Evolutionary conservation across 2,888 invertebrate genomes (phyloP), one percentile per base, ranked within the genome.

Genomic region (Sarcophaga variegata): DNA sequence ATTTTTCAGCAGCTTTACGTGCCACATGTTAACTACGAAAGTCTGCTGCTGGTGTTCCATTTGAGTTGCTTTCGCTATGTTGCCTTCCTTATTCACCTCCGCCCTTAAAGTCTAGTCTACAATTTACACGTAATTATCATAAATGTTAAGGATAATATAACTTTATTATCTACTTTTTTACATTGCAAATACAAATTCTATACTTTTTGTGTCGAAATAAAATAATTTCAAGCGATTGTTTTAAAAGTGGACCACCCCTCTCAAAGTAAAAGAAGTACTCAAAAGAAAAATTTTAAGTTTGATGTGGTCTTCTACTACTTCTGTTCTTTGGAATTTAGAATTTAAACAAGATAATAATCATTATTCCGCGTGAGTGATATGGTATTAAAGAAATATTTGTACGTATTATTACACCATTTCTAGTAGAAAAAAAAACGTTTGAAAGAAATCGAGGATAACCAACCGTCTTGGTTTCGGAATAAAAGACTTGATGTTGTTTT

Each of bases 81-180:
- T 47, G 20, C 45, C 45, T 37, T 49, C 45, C 47, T 47, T n/a
- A 6, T 49, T 47, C 8, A 10, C 47, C 45, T n/a, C 6, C 59
- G 6, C 20, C 20, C 45, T 3, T 12, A 45, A 20, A 54, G 17
- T 37, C 37, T n/a, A 63, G 81, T 72, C 85, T 78, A 60, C 81
- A 78, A 81, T 85, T 81, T 81, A 85, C 81, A 85, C 81, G 81
- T 85, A 81, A 85, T 85, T 85, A 85, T 77, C 74, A 81, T 81
- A 81, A 85, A 81, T 81, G 72, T 69, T 74, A 74, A 85, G 85
- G 72, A 85, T 78, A 78, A 81, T 85, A 81, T 76, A 81, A 81
- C 63, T 85, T 77, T 80, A 76, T 80, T 84, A 80, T 66, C 59
- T 70, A 63, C 37, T 10, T 75, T 80, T 69, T 76, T 54, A 60